phyloP scores from a whole-genome alignment of 1,140 invertebrate genomes.

The Phthorimaea operculella region DNA sequence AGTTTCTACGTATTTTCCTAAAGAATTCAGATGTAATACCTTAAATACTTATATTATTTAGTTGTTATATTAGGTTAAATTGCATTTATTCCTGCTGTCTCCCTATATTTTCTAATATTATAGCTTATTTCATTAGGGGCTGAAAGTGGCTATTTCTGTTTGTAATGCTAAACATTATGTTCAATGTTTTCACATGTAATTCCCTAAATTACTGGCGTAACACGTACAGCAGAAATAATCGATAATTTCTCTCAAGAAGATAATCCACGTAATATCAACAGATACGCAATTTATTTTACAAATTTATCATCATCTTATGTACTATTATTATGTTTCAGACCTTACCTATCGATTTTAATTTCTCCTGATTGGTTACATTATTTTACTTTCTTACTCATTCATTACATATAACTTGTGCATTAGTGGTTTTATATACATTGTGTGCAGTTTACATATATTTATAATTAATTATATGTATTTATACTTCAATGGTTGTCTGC shows the following conservation, averaged over 20 bases:
- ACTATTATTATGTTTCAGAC: too few relatives aligned
- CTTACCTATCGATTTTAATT: too few relatives aligned
- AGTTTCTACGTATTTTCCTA: slow-evolving; percentile 13
- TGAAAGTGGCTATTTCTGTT: slow-evolving; percentile 55
- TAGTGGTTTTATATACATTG: background rate
- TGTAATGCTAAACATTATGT: slow-evolving; percentile 28
- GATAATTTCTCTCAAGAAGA: slow-evolving; percentile 16
- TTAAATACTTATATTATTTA: slow-evolving; percentile 23
- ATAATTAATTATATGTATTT: slow-evolving; percentile 16
- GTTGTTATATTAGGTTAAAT: slow-evolving; percentile 55
- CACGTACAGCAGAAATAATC: slow-evolving; percentile 23
- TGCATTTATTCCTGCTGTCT: slow-evolving; percentile 59
- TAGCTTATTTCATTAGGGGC: slow-evolving; percentile 57
- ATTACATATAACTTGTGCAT: background rate
- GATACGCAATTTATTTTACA: slow-evolving; percentile 1
- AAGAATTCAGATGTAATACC: slow-evolving; percentile 36
- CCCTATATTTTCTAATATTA: slow-evolving; percentile 43
- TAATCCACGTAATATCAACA: slow-evolving; percentile 10
- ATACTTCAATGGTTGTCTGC: slow-evolving; percentile 24
- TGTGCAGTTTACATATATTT: slow-evolving; percentile 2
- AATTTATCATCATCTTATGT: too few relatives aligned
- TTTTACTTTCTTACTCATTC: too few relatives aligned
- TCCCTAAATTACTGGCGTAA: slow-evolving; percentile 12
- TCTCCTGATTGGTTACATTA: too few relatives aligned
- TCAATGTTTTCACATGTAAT: slow-evolving; percentile 13